Percentiles rank a stretch among this genome's conserved stretches.
phyloP scores from a whole-genome alignment of 2,888 invertebrate genomes.

The Athripsodes cinereus region DNA sequence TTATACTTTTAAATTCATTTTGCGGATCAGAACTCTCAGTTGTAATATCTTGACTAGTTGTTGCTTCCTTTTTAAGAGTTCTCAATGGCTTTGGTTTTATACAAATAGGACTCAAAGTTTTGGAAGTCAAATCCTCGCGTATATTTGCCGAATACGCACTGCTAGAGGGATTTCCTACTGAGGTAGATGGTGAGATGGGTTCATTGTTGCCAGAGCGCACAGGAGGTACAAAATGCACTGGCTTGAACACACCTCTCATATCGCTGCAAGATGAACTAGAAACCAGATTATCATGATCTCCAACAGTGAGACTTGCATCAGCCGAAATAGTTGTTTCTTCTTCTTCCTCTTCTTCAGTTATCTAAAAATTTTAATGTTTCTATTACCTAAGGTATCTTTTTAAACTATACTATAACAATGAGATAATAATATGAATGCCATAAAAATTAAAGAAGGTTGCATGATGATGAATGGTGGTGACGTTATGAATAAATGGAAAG shows the following conservation, averaged over 20 bases:
- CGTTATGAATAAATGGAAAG: too few relatives aligned
- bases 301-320: slow-evolving; percentile 41
- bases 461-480: too few relatives aligned
- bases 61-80: slow-evolving; percentile 6
- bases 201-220: slow-evolving; percentile 13
- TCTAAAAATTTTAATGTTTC: slow-evolving; percentile 33
- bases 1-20: not conserved
- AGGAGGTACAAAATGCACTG: not conserved
- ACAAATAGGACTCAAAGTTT: slow-evolving; percentile 20
- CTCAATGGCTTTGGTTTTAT: slow-evolving; percentile 19
- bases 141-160: slow-evolving; percentile 29
- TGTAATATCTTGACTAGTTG: not conserved
- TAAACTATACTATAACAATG: too few relatives aligned
- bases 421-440: too few relatives aligned
- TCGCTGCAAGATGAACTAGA: slow-evolving; percentile 15
- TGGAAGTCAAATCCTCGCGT: slow-evolving; percentile 28
- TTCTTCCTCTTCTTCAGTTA: slow-evolving; percentile 48
- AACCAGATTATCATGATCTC: slow-evolving; percentile 31
- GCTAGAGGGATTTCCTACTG: too few relatives aligned
- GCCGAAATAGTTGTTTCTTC: slow-evolving; percentile 53
- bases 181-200: too few relatives aligned
- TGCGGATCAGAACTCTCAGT: not conserved
- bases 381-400: too few relatives aligned
- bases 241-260: not conserved
- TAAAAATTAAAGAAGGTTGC: too few relatives aligned